Percentiles rank a stretch among this genome's conserved stretches.
These are phyloP conservation scores for Pangasius larnaudii DNA, from an alignment of 2,797 vertebrate genomes.

Conservation along the genomic window DNA sequence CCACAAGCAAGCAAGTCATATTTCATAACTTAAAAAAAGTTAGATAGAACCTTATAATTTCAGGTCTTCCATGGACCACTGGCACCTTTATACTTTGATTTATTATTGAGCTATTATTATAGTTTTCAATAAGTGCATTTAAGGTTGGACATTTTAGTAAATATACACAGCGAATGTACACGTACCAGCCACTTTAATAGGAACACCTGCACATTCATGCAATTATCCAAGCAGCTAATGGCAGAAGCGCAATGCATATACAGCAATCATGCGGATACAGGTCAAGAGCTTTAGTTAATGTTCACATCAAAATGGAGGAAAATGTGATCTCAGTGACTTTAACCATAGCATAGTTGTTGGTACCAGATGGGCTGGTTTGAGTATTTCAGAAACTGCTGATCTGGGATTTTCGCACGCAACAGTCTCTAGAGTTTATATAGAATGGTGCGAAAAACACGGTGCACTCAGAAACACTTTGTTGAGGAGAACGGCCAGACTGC, in stretches of 20 bases:
- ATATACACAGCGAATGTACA: neutral
- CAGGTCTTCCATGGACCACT: neutral
- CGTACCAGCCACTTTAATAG: neutral
- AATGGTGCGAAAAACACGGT: neutral
- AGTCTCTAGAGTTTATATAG: neutral
- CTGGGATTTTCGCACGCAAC: neutral
- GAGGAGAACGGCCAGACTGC: no score
- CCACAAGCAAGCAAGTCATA: neutral
- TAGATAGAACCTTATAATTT: neutral
- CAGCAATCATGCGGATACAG: neutral
- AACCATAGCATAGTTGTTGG: neutral
- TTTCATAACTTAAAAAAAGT: neutral
- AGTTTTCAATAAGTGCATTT: neutral
- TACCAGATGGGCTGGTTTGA: neutral
- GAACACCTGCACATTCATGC: neutral
- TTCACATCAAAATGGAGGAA: neutral
- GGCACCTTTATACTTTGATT: neutral
- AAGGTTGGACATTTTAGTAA: neutral
- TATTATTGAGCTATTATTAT: neutral
- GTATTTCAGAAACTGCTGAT: neutral
- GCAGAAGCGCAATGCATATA: neutral
- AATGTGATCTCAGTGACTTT: neutral
- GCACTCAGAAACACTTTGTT: neutral
- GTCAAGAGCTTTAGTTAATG: neutral
- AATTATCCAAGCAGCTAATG: neutral